phyloP scores from a whole-genome alignment of 1,140 invertebrate species.

The Bathynomus jamesi region DNA sequence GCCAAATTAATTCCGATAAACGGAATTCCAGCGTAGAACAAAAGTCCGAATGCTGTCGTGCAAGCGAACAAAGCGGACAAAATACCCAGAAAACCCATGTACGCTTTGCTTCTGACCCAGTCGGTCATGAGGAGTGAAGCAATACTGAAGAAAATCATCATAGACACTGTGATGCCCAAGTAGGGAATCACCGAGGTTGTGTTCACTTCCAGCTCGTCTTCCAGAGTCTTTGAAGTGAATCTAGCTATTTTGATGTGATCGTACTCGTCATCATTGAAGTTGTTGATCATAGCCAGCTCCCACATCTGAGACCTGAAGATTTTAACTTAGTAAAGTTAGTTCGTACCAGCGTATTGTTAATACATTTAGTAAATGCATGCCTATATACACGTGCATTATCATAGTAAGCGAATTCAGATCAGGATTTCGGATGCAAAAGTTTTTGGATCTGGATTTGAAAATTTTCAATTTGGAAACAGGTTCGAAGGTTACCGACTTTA shows the following conservation, averaged over 20 bases:
- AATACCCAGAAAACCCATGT: conserved; percentile 81
- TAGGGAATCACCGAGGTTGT: conserved; percentile 80
- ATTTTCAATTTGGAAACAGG: too few relatives aligned
- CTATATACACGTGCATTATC: too few relatives aligned
- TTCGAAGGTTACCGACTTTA: too few relatives aligned
- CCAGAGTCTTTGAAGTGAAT: conserved; percentile 76
- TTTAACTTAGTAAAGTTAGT: too few relatives aligned
- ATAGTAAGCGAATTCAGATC: too few relatives aligned
- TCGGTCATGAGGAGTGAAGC: conserved; percentile 67
- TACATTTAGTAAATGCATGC: too few relatives aligned
- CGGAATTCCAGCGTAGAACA: conserved; percentile 79
- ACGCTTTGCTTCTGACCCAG: conserved; percentile 80
- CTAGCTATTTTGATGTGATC: conserved; percentile 70
- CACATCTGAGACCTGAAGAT: conserved; percentile 50
- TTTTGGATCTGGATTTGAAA: too few relatives aligned
- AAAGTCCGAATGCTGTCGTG: conserved; percentile 76
- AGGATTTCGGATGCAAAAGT: too few relatives aligned
- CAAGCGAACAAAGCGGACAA: conserved; percentile 83
- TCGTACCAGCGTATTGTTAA: too few relatives aligned
- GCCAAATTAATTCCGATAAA: conserved; percentile 76
- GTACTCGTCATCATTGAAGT: conserved; percentile 61
- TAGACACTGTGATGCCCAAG: conserved; percentile 73
- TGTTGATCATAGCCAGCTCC: conserved; percentile 73
- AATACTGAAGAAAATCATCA: conserved; percentile 73
- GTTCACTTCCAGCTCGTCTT: conserved; percentile 81